Conservation (phyloP, 2,797 vertebrate species). For the Mus caroli region DNA sequence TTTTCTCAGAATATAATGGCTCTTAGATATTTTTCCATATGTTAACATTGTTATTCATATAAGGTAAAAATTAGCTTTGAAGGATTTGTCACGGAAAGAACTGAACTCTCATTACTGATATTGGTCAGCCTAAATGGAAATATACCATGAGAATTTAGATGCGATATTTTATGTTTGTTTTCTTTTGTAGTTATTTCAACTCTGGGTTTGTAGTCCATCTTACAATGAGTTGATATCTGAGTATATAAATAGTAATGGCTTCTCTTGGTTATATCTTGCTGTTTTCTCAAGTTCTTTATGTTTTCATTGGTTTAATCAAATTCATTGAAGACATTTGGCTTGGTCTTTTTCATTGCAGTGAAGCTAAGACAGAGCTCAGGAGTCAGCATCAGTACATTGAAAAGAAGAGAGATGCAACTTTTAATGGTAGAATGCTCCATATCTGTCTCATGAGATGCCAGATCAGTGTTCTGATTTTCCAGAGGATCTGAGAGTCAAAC, state of each 20-base stretch:
- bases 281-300: not conserved
- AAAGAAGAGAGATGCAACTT: not conserved
- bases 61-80: not conserved
- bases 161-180: not conserved
- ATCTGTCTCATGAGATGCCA: not conserved
- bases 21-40: not conserved
- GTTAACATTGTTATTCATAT: not conserved
- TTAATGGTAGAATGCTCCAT: not conserved
- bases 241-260: not conserved
- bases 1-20: not conserved
- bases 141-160: not conserved
- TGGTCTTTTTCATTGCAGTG: not conserved
- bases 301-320: not conserved
- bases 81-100: not conserved
- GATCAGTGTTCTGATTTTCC: not conserved
- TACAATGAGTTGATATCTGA: not conserved
- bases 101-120: not conserved
- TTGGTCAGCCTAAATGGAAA: not conserved
- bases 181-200: not conserved
- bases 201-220: not conserved
- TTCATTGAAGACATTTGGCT: not conserved
- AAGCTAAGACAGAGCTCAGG: not conserved
- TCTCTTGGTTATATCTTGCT: not conserved
- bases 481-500: not conserved
- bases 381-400: not conserved